Evolutionary conservation across 92 coral and sea anemone genomes (phyloP).

Genomic region (Phymanthus crucifer): DNA sequence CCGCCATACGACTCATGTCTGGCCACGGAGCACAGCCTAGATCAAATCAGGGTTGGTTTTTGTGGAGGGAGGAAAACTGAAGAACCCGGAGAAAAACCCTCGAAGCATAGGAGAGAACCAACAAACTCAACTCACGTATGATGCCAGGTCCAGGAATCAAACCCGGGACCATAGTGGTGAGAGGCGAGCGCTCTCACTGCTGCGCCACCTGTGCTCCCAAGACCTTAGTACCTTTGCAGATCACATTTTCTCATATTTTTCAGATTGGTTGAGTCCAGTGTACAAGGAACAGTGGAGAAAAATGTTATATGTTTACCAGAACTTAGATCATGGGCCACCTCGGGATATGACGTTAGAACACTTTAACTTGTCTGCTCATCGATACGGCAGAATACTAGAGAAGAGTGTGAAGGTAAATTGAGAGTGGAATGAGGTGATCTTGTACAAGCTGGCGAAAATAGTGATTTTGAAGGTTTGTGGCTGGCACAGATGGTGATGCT

Average conservation of each 20-base stretch:
- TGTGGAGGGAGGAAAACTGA: too few species aligned
- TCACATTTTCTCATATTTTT: background rate
- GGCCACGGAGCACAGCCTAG: too few species aligned
- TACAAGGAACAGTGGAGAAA: conserved; percentile 84
- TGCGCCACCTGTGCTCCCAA: too few species aligned
- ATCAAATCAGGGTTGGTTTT: too few species aligned
- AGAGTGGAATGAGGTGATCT: background rate
- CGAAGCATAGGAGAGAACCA: too few species aligned
- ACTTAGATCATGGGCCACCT: conserved; percentile 80
- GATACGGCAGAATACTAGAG: conserved; percentile 92
- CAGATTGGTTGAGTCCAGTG: conserved; percentile 81
- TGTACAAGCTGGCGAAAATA: background rate
- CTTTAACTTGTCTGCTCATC: conserved; percentile 76
- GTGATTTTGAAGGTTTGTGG: background rate
- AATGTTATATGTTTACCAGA: conserved; percentile 77
- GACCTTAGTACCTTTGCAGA: too few species aligned
- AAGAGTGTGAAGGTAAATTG: conserved; percentile 62
- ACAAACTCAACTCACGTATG: too few species aligned
- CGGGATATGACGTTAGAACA: conserved; percentile 55
- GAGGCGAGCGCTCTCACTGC: too few species aligned
- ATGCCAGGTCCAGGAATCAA: too few species aligned
- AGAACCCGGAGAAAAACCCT: too few species aligned
- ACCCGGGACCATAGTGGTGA: too few species aligned
- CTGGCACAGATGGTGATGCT: background rate
- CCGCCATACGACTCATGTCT: too few species aligned